These are phyloP conservation scores for Protodeltote pygarga DNA, from an alignment of 2,888 invertebrate species.

Conservation along the genomic window DNA sequence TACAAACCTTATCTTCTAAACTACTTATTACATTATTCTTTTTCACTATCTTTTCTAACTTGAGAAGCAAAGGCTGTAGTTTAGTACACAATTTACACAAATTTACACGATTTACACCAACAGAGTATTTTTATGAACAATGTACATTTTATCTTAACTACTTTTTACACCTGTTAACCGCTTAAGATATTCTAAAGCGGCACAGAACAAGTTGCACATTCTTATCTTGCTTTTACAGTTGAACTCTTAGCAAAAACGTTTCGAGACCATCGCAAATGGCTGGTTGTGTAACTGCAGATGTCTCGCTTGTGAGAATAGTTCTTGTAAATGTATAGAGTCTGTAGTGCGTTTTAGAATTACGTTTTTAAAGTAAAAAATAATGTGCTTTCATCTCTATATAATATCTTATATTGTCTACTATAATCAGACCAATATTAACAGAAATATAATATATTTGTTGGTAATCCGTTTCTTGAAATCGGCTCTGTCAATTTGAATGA, in stretches of 20 bases:
- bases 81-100: neutral
- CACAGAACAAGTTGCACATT: constrained; percentile 22
- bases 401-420: too few species aligned
- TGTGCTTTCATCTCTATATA: too few species aligned
- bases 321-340: constrained; percentile 4
- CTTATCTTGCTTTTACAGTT: constrained; percentile 51
- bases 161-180: constrained; percentile 15
- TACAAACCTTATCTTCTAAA: too few species aligned
- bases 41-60: too few species aligned
- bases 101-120: constrained; percentile 1
- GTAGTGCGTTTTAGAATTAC: neutral
- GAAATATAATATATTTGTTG: too few species aligned
- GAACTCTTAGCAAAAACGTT: constrained; percentile 49
- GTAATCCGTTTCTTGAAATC: too few species aligned
- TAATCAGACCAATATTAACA: too few species aligned
- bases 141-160: constrained; percentile 25
- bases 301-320: constrained; percentile 25
- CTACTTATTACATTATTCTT: too few species aligned
- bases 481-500: too few species aligned
- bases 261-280: constrained; percentile 40
- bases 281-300: constrained; percentile 37
- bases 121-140: constrained; percentile 11
- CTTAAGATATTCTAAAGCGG: constrained; percentile 21
- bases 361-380: neutral
- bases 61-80: neutral